Conservation (phyloP, 2,113 vertebrate species). For the Apodemus sylvaticus region DNA sequence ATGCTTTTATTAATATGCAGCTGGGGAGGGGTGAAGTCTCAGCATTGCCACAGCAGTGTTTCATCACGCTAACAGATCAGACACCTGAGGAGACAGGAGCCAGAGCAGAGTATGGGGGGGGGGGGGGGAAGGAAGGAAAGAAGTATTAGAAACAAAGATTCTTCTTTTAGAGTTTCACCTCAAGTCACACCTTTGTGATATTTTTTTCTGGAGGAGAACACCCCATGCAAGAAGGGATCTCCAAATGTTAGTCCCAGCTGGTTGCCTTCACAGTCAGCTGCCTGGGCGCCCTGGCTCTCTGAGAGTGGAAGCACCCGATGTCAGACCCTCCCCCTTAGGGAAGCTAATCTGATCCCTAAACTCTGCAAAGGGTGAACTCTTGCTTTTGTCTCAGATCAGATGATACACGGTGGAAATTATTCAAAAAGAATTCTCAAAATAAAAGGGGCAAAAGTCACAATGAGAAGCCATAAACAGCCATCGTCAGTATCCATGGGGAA, state of each 20-base stretch:
- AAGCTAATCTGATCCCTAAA: neutral
- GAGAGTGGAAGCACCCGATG: neutral
- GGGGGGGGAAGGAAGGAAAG: neutral
- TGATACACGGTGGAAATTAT: neutral
- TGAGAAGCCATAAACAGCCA: neutral
- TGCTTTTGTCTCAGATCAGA: neutral
- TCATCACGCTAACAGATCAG: neutral
- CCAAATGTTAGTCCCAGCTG: neutral
- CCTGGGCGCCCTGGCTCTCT: neutral
- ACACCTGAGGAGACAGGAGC: neutral
- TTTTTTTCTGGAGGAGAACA: neutral
- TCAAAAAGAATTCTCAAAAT: constrained; percentile 28
- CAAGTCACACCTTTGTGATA: neutral
- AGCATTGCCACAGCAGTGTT: neutral
- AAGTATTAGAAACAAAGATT: neutral
- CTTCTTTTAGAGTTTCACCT: constrained; percentile 18
- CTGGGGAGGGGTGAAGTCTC: neutral
- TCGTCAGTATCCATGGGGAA: neutral
- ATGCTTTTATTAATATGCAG: constrained; percentile 12
- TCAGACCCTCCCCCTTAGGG: neutral
- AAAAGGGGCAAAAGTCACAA: neutral
- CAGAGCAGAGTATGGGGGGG: neutral
- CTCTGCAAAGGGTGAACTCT: neutral
- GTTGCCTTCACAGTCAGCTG: neutral
- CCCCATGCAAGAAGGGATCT: neutral